Evolutionary conservation across 2,113 vertebrate genomes (phyloP), one percentile per base, ranked within the genome.

Genomic region (Halichoerus grypus): DNA sequence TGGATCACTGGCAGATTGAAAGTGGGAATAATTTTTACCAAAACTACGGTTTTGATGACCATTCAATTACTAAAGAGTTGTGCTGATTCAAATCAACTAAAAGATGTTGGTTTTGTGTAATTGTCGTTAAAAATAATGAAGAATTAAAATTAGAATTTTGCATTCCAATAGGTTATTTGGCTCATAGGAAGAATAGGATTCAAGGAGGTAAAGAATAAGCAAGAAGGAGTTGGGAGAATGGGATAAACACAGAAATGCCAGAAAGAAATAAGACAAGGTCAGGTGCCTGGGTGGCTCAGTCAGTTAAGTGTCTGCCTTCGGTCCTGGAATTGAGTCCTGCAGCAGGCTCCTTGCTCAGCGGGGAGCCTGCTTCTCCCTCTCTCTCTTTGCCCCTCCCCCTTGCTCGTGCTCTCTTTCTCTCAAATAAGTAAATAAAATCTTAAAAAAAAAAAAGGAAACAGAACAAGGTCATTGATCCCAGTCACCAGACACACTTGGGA

Each of bases 31-130:
- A 69, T 61, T 94, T 53, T 84, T 92, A 91, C 39, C 36, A 80
- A 69, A 84, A 67, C 85, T 63, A 49, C 16, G 49, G 8, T 92
- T 96, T 92, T 61, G 80, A 91, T 61, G 36, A 61, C 33, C 83
- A 71, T 91, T 82, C 63, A 61, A 65, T 94, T 96, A 96, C 80
- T 42, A 46, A 88, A 96, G 76, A 89, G 46, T 82, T 84, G 61
- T 69, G 9, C 16, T 74, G 59, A 94, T 81, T 97, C 49, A 88
- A 55, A 63, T 63, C 0, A 14, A 94, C 72, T 79, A 49, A 95
- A 85, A 33, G 51, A 81, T 93, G 42, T 92, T 94, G 61, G 49
- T 88, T 97, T 95, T 94, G 51, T 84, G 69, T 90, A 80, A 65
- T 5, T 65, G 55, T 81, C 80, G 33, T 80, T 80, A 79, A 91